Evolutionary conservation across 2,888 invertebrate species (phyloP).

Genomic region (Chaetoderma sp.): DNA sequence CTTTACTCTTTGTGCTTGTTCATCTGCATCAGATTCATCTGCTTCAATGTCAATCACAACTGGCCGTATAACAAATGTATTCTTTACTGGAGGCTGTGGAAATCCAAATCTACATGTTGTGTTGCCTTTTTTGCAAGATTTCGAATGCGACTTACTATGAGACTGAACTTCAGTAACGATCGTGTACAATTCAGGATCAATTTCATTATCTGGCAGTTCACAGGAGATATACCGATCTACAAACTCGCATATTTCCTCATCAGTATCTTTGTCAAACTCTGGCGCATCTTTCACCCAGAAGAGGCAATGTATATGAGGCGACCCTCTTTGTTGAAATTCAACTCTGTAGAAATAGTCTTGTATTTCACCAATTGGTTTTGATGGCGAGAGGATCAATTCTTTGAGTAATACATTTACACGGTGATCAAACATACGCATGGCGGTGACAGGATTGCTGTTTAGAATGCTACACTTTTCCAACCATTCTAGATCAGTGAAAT

Average conservation of each 20-base stretch:
- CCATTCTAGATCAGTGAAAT: constrained; percentile 30
- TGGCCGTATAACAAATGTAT: constrained; percentile 24
- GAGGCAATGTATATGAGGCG: no score
- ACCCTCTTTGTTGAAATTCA: constrained; percentile 27
- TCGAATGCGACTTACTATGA: constrained; percentile 36
- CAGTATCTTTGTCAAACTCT: constrained; percentile 10
- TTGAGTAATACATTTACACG: constrained; percentile 25
- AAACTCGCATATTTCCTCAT: constrained; percentile 25
- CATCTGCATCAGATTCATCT: background rate
- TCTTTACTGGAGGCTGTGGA: constrained; percentile 27
- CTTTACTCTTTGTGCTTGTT: constrained; percentile 10
- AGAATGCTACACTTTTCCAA: constrained; percentile 26
- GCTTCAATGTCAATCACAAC: background rate
- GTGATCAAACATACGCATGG: constrained; percentile 34
- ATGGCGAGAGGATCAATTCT: constrained; percentile 21
- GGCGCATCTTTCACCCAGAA: no score
- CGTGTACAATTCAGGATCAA: constrained; percentile 27
- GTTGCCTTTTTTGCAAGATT: constrained; percentile 29
- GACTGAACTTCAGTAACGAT: constrained; percentile 32
- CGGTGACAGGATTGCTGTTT: constrained; percentile 32
- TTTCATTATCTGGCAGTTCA: constrained; percentile 21
- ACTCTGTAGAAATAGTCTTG: no score
- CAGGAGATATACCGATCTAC: constrained; percentile 31
- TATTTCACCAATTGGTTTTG: constrained; percentile 30
- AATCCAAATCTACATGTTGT: constrained; percentile 31